phyloP scores from a whole-genome alignment of 2,113 vertebrate species.

The Laticauda colubrina region DNA sequence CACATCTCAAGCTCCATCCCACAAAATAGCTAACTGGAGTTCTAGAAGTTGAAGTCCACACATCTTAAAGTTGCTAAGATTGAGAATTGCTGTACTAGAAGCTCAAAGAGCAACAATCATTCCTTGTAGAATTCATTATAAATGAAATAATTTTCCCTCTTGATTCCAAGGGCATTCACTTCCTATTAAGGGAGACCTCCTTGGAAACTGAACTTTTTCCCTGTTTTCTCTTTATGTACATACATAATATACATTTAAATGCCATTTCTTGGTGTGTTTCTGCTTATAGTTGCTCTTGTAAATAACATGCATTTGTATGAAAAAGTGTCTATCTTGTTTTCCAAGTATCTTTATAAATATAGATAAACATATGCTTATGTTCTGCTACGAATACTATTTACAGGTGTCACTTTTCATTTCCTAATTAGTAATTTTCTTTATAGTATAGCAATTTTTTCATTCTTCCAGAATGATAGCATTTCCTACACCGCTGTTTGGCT shows the following conservation, averaged over 20 bases:
- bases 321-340: neutral
- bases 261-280: neutral
- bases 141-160: neutral
- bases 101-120: neutral
- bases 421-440: neutral
- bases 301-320: neutral
- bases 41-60: neutral
- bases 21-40: neutral
- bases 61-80: neutral
- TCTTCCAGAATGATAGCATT: neutral
- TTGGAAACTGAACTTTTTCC: neutral
- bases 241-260: neutral
- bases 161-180: neutral
- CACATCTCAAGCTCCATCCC: neutral
- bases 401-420: neutral
- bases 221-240: neutral
- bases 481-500: neutral
- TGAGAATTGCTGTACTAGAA: neutral
- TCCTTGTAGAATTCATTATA: neutral
- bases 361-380: neutral
- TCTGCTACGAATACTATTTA: neutral
- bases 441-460: neutral
- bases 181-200: neutral
- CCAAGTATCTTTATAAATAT: neutral
- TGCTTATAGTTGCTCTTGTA: neutral